Conservation (phyloP, 2,113 vertebrate species). For the Melanocharis versteri region DNA sequence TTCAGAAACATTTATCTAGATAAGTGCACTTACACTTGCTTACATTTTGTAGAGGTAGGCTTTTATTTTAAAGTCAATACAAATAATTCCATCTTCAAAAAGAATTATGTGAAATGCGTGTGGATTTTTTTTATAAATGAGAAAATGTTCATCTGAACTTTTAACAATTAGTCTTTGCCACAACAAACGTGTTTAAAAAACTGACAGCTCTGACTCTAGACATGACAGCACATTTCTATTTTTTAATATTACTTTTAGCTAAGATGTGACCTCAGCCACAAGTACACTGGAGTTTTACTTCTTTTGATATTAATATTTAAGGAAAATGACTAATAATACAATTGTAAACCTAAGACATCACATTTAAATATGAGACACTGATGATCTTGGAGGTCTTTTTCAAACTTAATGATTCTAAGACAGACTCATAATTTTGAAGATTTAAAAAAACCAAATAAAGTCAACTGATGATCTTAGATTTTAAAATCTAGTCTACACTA, state of each 20-base stretch:
- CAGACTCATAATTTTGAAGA: background rate
- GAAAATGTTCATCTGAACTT: background rate
- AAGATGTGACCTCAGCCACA: background rate
- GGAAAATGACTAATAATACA: background rate
- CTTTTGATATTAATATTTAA: background rate
- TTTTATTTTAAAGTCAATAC: background rate
- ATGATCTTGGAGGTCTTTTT: background rate
- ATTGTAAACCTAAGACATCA: background rate
- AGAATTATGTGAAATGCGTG: background rate
- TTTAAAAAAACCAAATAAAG: background rate
- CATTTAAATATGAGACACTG: background rate
- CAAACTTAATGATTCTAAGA: background rate
- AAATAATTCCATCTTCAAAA: background rate
- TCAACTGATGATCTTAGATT: background rate
- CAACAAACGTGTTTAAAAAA: accelerated
- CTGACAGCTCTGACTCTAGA: background rate
- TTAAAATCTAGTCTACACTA: background rate
- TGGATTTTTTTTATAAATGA: background rate
- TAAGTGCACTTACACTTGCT: background rate
- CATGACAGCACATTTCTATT: background rate
- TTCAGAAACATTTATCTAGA: background rate
- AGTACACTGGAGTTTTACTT: background rate
- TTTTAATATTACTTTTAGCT: background rate
- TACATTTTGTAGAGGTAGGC: background rate
- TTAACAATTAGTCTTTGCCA: background rate